These are phyloP conservation scores for Micronisus gabar DNA, from an alignment of 2,113 vertebrate genomes.

Conservation along the genomic window DNA sequence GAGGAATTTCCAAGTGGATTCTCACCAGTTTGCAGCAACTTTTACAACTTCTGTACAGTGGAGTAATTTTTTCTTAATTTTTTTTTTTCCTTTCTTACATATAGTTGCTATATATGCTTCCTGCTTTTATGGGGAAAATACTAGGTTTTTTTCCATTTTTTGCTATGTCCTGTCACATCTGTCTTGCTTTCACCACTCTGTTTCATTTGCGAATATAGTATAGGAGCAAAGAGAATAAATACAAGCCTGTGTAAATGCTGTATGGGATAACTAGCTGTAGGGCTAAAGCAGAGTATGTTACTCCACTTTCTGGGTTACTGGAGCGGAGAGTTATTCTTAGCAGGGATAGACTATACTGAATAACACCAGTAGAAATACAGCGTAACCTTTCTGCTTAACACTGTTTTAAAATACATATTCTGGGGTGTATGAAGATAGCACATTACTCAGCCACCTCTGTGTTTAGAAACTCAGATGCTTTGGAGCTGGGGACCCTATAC, in stretches of 20 bases:
- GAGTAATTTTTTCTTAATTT: neutral
- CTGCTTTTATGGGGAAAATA: neutral
- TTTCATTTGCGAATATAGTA: neutral
- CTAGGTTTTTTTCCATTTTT: accelerated
- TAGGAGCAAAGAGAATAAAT: neutral
- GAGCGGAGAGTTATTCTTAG: neutral
- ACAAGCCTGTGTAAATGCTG: neutral
- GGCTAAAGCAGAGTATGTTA: neutral
- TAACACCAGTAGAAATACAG: neutral
- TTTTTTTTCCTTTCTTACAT: neutral
- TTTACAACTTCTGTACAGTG: neutral
- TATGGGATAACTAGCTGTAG: neutral
- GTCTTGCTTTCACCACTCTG: neutral
- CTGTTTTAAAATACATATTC: neutral
- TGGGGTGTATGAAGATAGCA: neutral
- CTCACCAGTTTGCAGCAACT: neutral
- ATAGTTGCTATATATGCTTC: neutral
- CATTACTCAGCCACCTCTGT: neutral
- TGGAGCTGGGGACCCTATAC: neutral
- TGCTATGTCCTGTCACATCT: neutral
- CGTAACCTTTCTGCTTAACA: neutral
- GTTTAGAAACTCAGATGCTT: neutral
- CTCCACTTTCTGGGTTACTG: neutral
- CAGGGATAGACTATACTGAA: neutral
- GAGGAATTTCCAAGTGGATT: neutral